Conservation (phyloP, 1,140 invertebrate genomes). For the Drosophila kikkawai region DNA sequence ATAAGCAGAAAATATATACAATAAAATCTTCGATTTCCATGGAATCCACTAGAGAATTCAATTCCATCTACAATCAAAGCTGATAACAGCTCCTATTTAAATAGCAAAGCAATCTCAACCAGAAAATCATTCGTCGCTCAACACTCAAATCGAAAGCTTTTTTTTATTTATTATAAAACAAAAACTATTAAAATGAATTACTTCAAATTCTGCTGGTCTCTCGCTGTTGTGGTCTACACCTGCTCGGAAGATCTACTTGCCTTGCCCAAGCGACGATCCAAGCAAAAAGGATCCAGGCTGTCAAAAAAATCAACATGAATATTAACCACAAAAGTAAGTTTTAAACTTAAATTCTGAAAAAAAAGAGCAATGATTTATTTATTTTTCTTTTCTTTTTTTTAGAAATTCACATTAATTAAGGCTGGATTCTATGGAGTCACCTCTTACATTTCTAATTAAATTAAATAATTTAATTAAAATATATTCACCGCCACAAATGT, state of each 20-base stretch:
- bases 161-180: constrained; percentile 5
- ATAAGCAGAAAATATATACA: background rate
- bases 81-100: constrained; percentile 23
- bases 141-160: background rate
- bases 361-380: background rate
- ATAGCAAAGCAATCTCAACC: no score
- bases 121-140: constrained; percentile 7
- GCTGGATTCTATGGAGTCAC: background rate
- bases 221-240: constrained; percentile 25
- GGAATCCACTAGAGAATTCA: background rate
- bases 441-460: background rate
- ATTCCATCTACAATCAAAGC: background rate
- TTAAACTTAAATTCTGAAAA: background rate
- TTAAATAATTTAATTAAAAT: background rate
- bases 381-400: constrained; percentile 10
- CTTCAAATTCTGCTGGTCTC: constrained; percentile 48
- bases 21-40: background rate
- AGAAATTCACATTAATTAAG: constrained; percentile 61
- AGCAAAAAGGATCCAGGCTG: constrained; percentile 20
- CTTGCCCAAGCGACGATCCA: constrained; percentile 35
- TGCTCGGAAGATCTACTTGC: constrained; percentile 29
- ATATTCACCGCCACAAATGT: background rate
- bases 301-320: constrained; percentile 56
- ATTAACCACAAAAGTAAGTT: constrained; percentile 68
- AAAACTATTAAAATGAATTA: constrained; percentile 51